Conservation (phyloP, 2,888 invertebrate genomes). For the Drosophila hamatofila region DNA sequence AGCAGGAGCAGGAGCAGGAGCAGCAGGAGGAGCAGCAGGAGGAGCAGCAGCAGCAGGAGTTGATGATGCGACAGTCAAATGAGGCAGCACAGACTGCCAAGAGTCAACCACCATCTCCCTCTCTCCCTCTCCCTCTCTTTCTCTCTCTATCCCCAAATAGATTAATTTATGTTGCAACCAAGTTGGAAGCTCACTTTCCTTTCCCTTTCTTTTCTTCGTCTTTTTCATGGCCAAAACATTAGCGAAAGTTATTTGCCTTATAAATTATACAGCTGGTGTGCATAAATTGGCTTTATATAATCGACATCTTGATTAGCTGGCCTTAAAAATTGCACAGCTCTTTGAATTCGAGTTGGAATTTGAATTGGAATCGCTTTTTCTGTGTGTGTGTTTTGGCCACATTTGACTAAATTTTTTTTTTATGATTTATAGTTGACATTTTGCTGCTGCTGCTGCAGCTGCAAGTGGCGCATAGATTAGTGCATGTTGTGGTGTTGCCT, state of each 20-base stretch:
- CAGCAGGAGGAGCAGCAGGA: constrained; percentile 25
- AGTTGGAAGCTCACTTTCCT: constrained; percentile 21
- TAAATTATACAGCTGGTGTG: constrained; percentile 55
- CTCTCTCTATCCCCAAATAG: constrained; percentile 14
- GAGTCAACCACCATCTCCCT: background rate
- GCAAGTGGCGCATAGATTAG: constrained; percentile 2
- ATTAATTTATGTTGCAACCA: constrained; percentile 70
- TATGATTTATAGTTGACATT: background rate
- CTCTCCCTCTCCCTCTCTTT: background rate
- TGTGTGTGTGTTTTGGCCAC: background rate
- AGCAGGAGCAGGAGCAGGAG: constrained; percentile 41
- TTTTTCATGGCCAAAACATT: constrained; percentile 20
- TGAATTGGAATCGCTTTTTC: constrained; percentile 9
- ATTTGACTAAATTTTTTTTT: constrained; percentile 9
- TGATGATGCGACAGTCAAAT: constrained; percentile 43
- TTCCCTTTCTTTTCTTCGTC: constrained; percentile 24
- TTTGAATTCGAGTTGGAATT: background rate
- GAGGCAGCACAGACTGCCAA: constrained; percentile 21
- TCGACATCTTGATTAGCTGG: constrained; percentile 24
- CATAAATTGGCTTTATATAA: constrained; percentile 48
- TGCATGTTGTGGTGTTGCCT: too few relatives aligned
- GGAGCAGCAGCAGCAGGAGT: constrained; percentile 23
- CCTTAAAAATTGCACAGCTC: constrained; percentile 9
- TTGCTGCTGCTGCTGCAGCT: background rate
- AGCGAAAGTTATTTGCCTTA: constrained; percentile 31